Evolutionary conservation across 2,113 vertebrate species (phyloP), one percentile per base, ranked within the genome.

Genomic region (Pycnonotus jocosus): DNA sequence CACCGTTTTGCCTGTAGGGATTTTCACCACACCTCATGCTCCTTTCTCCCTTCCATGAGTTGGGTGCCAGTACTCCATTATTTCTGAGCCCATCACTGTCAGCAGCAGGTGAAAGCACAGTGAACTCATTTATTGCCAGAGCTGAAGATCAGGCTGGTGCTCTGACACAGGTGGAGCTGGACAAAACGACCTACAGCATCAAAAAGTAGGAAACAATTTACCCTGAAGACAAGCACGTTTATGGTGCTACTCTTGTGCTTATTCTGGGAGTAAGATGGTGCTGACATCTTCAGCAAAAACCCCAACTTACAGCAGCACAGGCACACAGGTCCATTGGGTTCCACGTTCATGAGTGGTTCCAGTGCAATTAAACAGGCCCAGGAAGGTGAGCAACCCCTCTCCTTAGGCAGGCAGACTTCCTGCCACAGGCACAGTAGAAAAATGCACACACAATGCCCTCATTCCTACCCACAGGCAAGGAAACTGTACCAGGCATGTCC

Each of bases 71-170:
- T 18, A 65, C 8, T 38, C 31, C 31, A 12, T 11, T 62, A 15
- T 13, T 66, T 50, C 66, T 53, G 69, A 87, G 51, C 37, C 51
- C 1, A 23, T 6, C 24, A 17, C 64, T 8, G 22, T 5, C 19
- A 44, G 13, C 80, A 56, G 77, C 48, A 91, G 84, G 21, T 38
- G 8, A 68, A 90, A 86, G 23, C 30, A 47, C 12, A 81, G 21
- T 11, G 17, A n/a, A 35, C 14, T 35, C 0, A 1, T 7, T 40
- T 2, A 1, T 3, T 58, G n/a, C 8, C 11, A 60, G 31, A 86
- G 68, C 64, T 48, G 28, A 72, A 40, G 64, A 28, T 15, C 70
- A 68, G 12, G 28, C 19, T 44, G 50, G 24, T 72, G 19, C 58
- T 31, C 27, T 81, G 50, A n/a, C 44, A 65, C 12, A 51, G 8